Evolutionary conservation across 2,888 invertebrate genomes (phyloP).

Genomic region (Andrena minutula): DNA sequence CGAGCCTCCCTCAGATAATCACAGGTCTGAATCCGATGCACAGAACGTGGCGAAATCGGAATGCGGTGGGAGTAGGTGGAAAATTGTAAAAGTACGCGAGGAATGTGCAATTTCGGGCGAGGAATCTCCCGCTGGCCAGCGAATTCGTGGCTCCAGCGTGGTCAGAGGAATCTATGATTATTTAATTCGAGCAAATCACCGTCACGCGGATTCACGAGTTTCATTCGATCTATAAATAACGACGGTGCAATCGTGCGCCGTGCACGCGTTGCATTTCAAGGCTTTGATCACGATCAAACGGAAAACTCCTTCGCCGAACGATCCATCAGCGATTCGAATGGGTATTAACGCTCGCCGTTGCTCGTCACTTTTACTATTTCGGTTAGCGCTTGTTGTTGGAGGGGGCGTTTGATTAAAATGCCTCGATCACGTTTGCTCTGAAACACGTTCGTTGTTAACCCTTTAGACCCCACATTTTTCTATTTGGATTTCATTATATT

Average conservation of each 20-base stretch:
- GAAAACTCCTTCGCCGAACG: background rate
- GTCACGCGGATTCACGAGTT: background rate
- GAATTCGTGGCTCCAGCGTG: slow-evolving; percentile 7
- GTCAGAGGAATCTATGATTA: slow-evolving; percentile 36
- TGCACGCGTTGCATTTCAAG: background rate
- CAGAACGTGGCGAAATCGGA: background rate
- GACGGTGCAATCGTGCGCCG: background rate
- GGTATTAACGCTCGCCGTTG: background rate
- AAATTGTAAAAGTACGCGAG: slow-evolving; percentile 53
- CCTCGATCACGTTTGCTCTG: too few relatives aligned
- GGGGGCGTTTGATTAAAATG: too few relatives aligned
- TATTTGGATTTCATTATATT: too few relatives aligned
- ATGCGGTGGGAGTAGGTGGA: background rate
- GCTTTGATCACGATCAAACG: background rate
- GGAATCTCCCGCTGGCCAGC: slow-evolving; percentile 5
- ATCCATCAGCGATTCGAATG: background rate
- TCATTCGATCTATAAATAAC: slow-evolving; percentile 44
- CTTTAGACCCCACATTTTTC: too few relatives aligned
- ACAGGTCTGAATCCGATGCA: background rate
- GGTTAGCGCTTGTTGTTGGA: too few relatives aligned
- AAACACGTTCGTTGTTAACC: background rate
- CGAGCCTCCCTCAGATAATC: background rate
- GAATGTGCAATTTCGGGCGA: slow-evolving; percentile 37
- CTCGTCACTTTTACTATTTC: too few relatives aligned
- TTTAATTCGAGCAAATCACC: slow-evolving; percentile 45